phyloP scores from a whole-genome alignment of 2,797 vertebrate species.

The Melanitta fusca region DNA sequence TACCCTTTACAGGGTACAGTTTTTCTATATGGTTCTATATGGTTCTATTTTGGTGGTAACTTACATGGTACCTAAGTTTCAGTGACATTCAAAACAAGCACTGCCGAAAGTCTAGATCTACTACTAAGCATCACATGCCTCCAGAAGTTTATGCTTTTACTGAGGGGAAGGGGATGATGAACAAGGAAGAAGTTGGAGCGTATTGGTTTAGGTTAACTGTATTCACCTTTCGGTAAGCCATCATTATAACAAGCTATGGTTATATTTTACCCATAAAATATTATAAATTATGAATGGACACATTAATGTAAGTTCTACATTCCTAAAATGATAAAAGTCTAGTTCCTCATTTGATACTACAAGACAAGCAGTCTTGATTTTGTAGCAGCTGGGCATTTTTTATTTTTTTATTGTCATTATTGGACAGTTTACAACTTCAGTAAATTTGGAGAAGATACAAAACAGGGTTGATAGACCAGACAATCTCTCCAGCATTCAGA shows the following conservation, averaged over 20 bases:
- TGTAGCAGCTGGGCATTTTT: background rate
- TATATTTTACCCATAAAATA: background rate
- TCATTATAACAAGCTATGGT: background rate
- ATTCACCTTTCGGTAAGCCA: background rate
- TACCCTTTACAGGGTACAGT: background rate
- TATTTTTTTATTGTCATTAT: rapidly evolving
- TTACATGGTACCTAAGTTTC: background rate
- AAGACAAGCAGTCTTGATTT: background rate
- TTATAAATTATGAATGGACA: background rate
- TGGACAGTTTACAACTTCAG: background rate
- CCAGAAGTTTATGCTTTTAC: background rate
- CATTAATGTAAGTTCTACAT: background rate
- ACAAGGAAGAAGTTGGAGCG: background rate
- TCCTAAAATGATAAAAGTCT: background rate
- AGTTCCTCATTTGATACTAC: background rate
- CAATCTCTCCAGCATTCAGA: background rate
- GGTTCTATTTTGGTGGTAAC: background rate
- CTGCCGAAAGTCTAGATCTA: background rate
- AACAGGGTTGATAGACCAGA: background rate
- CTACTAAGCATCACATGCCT: background rate
- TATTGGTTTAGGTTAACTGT: background rate
- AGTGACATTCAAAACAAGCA: background rate
- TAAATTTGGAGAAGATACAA: background rate
- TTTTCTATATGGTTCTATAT: background rate
- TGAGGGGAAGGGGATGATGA: background rate